Percentiles rank a stretch among this genome's conserved stretches.
Evolutionary conservation across 1,140 invertebrate genomes (phyloP).

Genomic region (Drosophila ironensis): DNA sequence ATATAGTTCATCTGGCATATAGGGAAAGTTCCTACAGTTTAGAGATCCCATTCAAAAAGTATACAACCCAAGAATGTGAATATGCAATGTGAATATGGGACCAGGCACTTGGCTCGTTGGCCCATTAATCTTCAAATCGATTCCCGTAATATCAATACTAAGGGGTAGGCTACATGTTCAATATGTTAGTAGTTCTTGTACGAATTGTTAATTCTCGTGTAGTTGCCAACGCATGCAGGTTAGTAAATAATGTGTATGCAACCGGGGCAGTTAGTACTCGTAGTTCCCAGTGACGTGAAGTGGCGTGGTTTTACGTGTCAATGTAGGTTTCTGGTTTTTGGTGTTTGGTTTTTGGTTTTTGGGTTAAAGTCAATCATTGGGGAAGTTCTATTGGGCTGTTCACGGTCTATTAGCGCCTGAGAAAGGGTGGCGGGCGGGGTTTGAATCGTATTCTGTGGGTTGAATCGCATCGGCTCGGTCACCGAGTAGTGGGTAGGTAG

Average conservation of each 20-base stretch:
- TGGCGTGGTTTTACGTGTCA: constrained; percentile 28
- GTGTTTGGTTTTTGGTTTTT: too few relatives aligned
- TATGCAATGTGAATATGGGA: too few relatives aligned
- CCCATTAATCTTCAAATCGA: too few relatives aligned
- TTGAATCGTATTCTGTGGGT: not conserved
- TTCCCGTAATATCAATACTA: too few relatives aligned
- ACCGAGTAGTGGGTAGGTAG: constrained; percentile 1
- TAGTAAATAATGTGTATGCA: constrained; percentile 14
- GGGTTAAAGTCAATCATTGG: constrained; percentile 3
- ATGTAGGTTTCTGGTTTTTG: too few relatives aligned
- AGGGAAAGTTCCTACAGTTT: too few relatives aligned
- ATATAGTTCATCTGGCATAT: too few relatives aligned
- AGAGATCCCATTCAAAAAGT: too few relatives aligned
- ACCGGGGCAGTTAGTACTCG: too few relatives aligned
- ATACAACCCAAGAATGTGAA: too few relatives aligned
- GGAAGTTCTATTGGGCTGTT: constrained; percentile 27
- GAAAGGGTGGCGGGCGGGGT: constrained; percentile 5
- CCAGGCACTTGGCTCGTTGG: too few relatives aligned
- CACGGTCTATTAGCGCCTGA: constrained; percentile 53
- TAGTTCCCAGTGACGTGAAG: not conserved
- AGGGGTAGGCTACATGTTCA: too few relatives aligned
- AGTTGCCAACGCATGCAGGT: constrained; percentile 27
- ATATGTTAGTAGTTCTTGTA: not conserved
- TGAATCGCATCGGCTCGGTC: not conserved
- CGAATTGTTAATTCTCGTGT: not conserved